A percentile compares a stretch with the other conserved stretches of the same genome.
phyloP scores from a whole-genome alignment of 2,888 invertebrate genomes.

The Protophormia terraenovae region DNA sequence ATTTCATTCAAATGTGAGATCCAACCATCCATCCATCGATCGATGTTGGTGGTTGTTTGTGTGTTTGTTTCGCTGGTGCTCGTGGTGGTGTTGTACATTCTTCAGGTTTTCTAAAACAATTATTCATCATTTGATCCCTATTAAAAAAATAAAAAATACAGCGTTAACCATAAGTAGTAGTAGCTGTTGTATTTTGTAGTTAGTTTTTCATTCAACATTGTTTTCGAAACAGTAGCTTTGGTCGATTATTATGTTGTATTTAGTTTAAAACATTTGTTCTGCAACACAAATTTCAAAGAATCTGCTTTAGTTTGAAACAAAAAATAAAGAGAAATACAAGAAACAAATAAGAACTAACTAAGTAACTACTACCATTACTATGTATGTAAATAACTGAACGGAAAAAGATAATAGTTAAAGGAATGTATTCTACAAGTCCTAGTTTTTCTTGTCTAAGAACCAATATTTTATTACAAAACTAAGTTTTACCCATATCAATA shows the following conservation, averaged over 20 bases:
- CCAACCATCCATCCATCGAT: neutral
- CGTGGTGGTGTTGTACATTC: slow-evolving; percentile 22
- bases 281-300: slow-evolving; percentile 77
- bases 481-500: no score
- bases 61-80: neutral
- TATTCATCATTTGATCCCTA: slow-evolving; percentile 36
- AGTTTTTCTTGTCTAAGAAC: no score
- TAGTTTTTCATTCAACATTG: neutral
- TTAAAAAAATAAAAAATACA: no score
- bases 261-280: slow-evolving; percentile 75
- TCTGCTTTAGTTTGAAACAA: slow-evolving; percentile 28
- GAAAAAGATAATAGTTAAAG: neutral
- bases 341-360: slow-evolving; percentile 9
- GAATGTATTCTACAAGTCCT: slow-evolving; percentile 23
- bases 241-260: slow-evolving; percentile 71
- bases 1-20: slow-evolving; percentile 29
- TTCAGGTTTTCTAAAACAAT: slow-evolving; percentile 2
- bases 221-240: slow-evolving; percentile 72
- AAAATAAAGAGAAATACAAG: slow-evolving; percentile 6
- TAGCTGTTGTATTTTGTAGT: neutral
- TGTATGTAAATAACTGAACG: neutral
- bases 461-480: no score
- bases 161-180: no score
- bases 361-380: no score
- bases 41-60: neutral